Percentiles rank a stretch among this genome's conserved stretches.
Conservation (phyloP, 2,113 vertebrate species). For the Pterophyllum scalare region DNA sequence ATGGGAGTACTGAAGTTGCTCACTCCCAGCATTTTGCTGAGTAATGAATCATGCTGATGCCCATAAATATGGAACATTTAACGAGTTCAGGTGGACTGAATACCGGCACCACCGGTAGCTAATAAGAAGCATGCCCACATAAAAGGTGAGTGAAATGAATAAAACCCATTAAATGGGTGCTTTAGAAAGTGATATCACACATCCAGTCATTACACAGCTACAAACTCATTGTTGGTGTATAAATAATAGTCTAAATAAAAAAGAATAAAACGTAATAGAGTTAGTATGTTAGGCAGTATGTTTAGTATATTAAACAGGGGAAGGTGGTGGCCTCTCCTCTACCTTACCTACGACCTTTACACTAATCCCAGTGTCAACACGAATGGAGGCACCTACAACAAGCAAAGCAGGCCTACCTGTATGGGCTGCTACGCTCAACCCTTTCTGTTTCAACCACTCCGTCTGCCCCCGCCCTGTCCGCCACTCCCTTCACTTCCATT, state of each 20-base stretch:
- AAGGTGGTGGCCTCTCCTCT: background rate
- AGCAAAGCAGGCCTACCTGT: slow-evolving; percentile 18
- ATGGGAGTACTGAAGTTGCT: slow-evolving; percentile 3
- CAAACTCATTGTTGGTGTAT: background rate
- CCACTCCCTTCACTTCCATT: slow-evolving; percentile 48
- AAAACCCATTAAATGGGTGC: background rate
- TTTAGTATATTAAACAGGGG: too few relatives aligned
- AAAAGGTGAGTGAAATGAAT: background rate
- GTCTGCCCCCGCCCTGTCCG: background rate
- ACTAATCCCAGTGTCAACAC: background rate
- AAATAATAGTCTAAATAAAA: background rate
- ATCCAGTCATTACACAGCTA: background rate
- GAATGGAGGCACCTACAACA: background rate
- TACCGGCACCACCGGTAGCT: background rate
- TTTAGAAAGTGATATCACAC: background rate
- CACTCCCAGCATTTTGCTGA: slow-evolving; percentile 12
- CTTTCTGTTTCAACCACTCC: background rate
- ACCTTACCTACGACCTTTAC: background rate
- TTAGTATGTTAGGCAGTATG: too few relatives aligned
- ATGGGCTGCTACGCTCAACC: background rate
- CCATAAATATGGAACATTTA: background rate
- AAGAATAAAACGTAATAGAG: background rate
- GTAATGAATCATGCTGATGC: background rate
- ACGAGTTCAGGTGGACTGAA: background rate
- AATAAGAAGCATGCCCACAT: background rate